Conservation (phyloP, 2,888 invertebrate genomes). For the Leptopilina drosophilae region DNA sequence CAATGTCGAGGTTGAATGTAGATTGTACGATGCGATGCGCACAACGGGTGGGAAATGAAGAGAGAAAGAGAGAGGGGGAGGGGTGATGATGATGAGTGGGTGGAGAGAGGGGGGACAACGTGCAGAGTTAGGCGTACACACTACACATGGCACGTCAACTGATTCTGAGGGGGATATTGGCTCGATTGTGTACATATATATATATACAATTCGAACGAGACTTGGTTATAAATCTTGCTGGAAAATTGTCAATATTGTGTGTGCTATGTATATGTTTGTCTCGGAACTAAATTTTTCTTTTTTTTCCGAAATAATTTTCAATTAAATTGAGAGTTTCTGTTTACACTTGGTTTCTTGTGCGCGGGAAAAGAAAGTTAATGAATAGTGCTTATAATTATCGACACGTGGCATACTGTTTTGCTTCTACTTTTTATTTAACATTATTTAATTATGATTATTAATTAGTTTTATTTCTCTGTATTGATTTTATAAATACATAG, state of each 20-base stretch:
- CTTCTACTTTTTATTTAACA: no score
- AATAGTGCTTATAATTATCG: no score
- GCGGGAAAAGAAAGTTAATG: no score
- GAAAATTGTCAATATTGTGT: slow-evolving; percentile 27
- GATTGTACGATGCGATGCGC: neutral
- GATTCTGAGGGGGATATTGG: slow-evolving; percentile 32
- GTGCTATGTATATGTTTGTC: neutral
- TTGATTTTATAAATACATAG: no score
- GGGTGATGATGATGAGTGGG: no score
- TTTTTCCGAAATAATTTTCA: no score
- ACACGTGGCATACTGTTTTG: no score
- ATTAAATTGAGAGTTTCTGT: no score
- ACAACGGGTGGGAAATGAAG: neutral
- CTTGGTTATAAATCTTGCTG: slow-evolving; percentile 3
- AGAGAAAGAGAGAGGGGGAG: no score
- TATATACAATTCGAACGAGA: slow-evolving; percentile 22
- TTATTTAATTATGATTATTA: no score
- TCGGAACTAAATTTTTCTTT: neutral
- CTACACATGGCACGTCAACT: slow-evolving; percentile 37
- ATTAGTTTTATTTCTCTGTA: no score
- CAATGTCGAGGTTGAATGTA: neutral
- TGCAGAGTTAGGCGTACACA: slow-evolving; percentile 19
- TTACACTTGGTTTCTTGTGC: no score
- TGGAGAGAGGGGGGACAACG: neutral
- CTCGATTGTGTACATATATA: slow-evolving; percentile 1